These are phyloP conservation scores for Maylandia zebra DNA, from an alignment of 2,113 vertebrate genomes.

Conservation along the genomic window DNA sequence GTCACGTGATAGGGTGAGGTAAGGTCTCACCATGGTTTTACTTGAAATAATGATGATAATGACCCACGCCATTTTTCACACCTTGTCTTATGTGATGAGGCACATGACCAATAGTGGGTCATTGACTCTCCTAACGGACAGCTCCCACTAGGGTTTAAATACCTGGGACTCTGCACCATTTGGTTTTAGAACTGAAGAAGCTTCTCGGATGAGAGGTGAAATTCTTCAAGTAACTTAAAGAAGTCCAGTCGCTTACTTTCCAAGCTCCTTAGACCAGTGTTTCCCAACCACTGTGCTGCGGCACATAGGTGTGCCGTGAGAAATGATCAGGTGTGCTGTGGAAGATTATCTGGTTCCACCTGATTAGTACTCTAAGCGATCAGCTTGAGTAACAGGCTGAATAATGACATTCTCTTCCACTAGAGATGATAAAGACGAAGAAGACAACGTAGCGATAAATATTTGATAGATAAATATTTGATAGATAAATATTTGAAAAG, in stretches of 20 bases:
- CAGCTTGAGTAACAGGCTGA: not conserved
- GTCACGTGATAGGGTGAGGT: fast-evolving
- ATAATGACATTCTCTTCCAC: not conserved
- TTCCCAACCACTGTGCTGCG: too few relatives aligned
- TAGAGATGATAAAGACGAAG: not conserved
- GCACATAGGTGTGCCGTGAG: not conserved
- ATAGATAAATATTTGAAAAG: not conserved
- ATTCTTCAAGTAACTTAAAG: not conserved
- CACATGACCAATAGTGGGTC: not conserved
- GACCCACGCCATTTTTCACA: not conserved
- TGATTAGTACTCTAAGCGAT: not conserved
- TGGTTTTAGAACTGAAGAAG: not conserved
- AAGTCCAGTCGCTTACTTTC: not conserved
- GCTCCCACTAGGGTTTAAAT: not conserved
- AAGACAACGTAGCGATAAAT: not conserved
- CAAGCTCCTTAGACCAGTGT: too few relatives aligned
- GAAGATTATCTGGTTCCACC: not conserved
- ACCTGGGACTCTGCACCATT: not conserved
- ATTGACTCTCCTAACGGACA: fast-evolving
- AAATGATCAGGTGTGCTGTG: not conserved
- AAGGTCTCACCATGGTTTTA: not conserved
- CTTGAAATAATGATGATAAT: not conserved
- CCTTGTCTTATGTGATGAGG: not conserved
- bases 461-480: not conserved
- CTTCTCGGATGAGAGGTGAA: not conserved